These are phyloP conservation scores for Argyresthia albistria DNA, from an alignment of 2,888 invertebrate genomes.

Conservation along the genomic window DNA sequence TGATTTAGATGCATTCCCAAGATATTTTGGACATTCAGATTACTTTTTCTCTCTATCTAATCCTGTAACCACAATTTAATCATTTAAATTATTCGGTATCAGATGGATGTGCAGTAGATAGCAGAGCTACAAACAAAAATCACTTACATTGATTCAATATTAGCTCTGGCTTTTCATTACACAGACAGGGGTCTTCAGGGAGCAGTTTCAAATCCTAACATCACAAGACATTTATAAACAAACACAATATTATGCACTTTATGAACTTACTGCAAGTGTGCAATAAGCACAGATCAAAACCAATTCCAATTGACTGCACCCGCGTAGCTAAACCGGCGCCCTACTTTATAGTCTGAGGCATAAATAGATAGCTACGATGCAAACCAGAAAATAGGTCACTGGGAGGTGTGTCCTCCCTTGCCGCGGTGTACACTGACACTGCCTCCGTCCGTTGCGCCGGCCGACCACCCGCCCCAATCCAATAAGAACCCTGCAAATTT, in stretches of 20 bases:
- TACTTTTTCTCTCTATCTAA: no score
- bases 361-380: constrained; percentile 66
- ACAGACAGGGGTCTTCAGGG: background rate
- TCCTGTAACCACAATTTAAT: no score
- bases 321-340: constrained; percentile 43
- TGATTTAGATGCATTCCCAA: no score
- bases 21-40: no score
- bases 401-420: constrained; percentile 63
- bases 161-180: no score
- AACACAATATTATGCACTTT: no score
- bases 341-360: constrained; percentile 56
- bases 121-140: no score
- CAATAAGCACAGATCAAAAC: background rate
- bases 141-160: no score
- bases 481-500: constrained; percentile 38
- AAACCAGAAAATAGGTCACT: constrained; percentile 70
- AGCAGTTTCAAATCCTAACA: background rate
- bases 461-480: constrained; percentile 25
- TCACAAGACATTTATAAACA: no score
- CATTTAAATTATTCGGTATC: no score
- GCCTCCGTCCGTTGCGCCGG: constrained; percentile 34
- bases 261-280: no score
- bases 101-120: no score
- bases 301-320: constrained; percentile 28
- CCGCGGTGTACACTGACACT: constrained; percentile 45